A percentile compares a stretch with the other conserved stretches of the same genome.
Conservation (phyloP, 2,113 vertebrate species). For the Etheostoma spectabile region DNA sequence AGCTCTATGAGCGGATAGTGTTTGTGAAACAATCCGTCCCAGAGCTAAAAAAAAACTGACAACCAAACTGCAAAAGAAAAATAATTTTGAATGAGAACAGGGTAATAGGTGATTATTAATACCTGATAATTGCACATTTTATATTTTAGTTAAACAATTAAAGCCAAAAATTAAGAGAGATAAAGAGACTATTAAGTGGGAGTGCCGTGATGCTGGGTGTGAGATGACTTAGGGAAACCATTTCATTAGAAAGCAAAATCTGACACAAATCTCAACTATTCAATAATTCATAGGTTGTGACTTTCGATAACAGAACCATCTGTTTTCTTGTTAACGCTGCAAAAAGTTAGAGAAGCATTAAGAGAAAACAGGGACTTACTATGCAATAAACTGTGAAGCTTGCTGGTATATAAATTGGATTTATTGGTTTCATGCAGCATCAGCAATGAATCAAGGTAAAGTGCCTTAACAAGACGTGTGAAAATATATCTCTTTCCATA, state of each 20-base stretch:
- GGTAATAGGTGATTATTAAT: constrained; percentile 59
- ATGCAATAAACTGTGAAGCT: constrained; percentile 58
- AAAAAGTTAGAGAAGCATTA: not conserved
- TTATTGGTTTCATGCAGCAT: constrained; percentile 15
- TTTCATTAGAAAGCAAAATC: constrained; percentile 30
- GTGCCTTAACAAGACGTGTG: constrained; percentile 57
- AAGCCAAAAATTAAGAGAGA: constrained; percentile 13
- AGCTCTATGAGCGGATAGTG: constrained; percentile 43
- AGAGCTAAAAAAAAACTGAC: constrained; percentile 33
- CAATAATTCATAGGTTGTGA: not conserved
- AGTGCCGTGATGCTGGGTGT: not conserved
- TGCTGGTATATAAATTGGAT: constrained; percentile 2
- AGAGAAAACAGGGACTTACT: constrained; percentile 15
- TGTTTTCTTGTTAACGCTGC: not conserved
- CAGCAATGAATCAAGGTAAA: constrained; percentile 25
- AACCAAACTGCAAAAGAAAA: constrained; percentile 60
- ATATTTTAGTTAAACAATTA: constrained; percentile 17
- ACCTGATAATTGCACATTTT: constrained; percentile 64
- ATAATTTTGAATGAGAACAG: constrained; percentile 38
- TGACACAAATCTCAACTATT: constrained; percentile 15
- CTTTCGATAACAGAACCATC: constrained; percentile 5
- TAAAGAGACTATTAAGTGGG: not conserved
- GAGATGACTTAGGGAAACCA: constrained; percentile 1
- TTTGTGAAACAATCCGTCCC: not conserved
- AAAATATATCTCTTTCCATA: not conserved